phyloP scores from a whole-genome alignment of 2,113 vertebrate genomes.

The Thermophis baileyi region DNA sequence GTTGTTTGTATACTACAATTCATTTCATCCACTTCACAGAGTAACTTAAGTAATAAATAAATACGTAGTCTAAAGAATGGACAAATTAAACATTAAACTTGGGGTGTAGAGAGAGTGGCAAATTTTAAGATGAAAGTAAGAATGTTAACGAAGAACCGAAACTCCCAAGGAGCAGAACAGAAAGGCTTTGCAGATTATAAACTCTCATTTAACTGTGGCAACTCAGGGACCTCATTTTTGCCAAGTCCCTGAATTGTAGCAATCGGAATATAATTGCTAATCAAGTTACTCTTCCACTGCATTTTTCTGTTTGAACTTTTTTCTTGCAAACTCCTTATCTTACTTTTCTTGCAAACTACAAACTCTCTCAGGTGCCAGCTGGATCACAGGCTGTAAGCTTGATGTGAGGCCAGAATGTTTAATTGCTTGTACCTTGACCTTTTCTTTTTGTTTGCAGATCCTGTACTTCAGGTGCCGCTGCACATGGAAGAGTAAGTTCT shows the following conservation, averaged over 20 bases:
- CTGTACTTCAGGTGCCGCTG: constrained; percentile 94
- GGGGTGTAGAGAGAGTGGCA: background rate
- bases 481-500: constrained; percentile 93
- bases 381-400: background rate
- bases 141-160: background rate
- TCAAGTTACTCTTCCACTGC: background rate
- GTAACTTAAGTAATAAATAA: background rate
- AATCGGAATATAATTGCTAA: background rate
- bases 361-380: background rate
- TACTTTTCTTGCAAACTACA: background rate
- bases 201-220: background rate
- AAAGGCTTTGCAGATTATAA: background rate
- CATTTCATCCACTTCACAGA: background rate
- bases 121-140: background rate
- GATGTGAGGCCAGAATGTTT: background rate
- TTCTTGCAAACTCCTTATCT: background rate
- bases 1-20: background rate
- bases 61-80: background rate
- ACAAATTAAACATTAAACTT: background rate
- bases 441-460: constrained; percentile 79
- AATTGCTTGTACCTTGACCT: background rate
- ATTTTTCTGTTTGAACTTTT: background rate
- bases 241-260: background rate
- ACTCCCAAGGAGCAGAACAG: background rate
- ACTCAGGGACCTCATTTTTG: background rate